Base-by-base conservation (phyloP, 2,113 vertebrate species). In the Actenoides lindsayi region DNA sequence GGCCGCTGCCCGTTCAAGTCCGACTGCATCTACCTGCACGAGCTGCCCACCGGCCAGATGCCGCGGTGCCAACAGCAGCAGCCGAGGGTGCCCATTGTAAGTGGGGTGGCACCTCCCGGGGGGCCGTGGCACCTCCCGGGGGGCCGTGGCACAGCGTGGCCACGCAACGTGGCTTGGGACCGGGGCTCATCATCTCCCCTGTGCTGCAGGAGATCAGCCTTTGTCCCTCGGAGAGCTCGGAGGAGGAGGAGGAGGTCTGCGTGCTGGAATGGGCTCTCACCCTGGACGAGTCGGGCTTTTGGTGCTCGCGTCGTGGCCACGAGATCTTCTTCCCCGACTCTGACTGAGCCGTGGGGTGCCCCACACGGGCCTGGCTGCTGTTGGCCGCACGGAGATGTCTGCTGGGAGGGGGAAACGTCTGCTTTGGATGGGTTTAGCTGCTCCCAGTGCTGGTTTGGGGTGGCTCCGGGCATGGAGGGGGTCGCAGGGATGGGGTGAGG, bases 1-100 rank as follows among this genome's bases (percentile, higher is more conserved):
- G 98, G 98, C 81, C 95, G 28, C 83, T 99, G 99, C 91, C 99
- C 99, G 3, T 99, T 99, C 96, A 98, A 98, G 86, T 98, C 98
- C 0, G 98, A 99, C 76, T 99, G 99, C 73, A 98, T 99, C 93
- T 99, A 99, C 95, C 96, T 97, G 42, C 98, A 99, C 23, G 98
- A 98, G 65, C 64, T 97, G 59, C 98, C 98, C 1, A 13, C 94
- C 0, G 3, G 21, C 3, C 30, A 0, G 59, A 89, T 7, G 20
- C 31, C 23, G 1, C 54, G 1, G 16, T 75, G 2, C 27, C 24
- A 78, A 0, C 25, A 9, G 23, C 94, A 80, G 18, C 51, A 3
- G 27, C 70, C 9, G 0, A 90, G 75, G 51, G 4, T 48, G 54
- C 76, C 42, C 0, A 0, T 41, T 0, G 94, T 97, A 19, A 93